Evolutionary conservation across 2,888 invertebrate genomes (phyloP).

Genomic region (Chaitophorus viminalis): DNA sequence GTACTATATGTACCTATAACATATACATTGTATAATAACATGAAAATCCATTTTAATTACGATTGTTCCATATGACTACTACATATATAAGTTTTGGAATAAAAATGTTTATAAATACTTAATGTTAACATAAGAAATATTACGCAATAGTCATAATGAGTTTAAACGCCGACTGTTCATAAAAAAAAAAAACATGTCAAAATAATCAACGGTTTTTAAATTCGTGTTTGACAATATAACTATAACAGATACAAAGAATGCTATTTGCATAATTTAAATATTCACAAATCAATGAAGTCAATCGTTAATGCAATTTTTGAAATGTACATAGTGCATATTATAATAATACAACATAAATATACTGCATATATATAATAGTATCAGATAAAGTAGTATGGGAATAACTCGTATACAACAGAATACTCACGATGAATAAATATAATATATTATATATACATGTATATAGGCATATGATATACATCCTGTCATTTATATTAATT

Average conservation of each 20-base stretch:
- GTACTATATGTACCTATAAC: not conserved
- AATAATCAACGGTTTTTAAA: conserved; percentile 10
- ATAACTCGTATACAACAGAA: conserved; percentile 13
- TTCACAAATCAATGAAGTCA: not conserved
- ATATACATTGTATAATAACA: not conserved
- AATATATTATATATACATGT: not conserved
- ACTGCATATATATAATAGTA: not conserved
- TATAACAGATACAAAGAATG: not conserved
- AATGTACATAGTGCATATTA: not conserved
- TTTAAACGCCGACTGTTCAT: not conserved
- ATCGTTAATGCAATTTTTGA: conserved; percentile 30
- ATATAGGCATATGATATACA: not conserved
- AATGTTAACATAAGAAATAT: not conserved
- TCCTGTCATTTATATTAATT: conserved; percentile 28
- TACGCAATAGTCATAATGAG: not conserved
- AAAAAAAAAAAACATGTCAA: conserved; percentile 1
- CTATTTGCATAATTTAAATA: conserved; percentile 30
- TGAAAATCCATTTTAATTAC: not conserved
- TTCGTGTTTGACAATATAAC: conserved; percentile 15
- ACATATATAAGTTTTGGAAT: not conserved
- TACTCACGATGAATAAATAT: conserved; percentile 26
- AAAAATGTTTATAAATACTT: not conserved
- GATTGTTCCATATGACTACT: not conserved
- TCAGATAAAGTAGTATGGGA: conserved; percentile 11
- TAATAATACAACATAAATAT: not conserved